Percentiles rank a stretch among this genome's conserved stretches.
phyloP scores from a whole-genome alignment of 2,888 invertebrate genomes.

The Rhingia rostrata region DNA sequence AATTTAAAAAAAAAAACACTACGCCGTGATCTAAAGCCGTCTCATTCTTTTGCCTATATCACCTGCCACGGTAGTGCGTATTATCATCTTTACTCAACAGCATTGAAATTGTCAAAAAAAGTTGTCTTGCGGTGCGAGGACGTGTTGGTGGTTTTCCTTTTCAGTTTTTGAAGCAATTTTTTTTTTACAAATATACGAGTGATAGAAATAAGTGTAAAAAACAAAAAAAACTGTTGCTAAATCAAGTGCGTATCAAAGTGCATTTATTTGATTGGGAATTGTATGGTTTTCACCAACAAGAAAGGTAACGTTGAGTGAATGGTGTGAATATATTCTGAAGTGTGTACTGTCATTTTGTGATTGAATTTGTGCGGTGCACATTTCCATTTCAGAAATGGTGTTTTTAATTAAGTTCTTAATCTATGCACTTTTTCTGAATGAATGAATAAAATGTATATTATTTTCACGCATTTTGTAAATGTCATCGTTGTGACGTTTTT shows the following conservation, averaged over 20 bases:
- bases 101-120: conserved; percentile 58
- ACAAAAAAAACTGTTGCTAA: conserved; percentile 15
- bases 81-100: conserved; percentile 40
- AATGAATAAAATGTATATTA: conserved; percentile 27
- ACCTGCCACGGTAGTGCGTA: conserved; percentile 52
- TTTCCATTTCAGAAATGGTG: too few relatives aligned
- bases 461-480: conserved; percentile 44
- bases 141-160: conserved; percentile 58
- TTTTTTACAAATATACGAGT: conserved; percentile 18
- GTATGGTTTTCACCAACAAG: background rate
- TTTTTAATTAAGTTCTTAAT: background rate
- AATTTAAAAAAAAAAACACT: conserved; percentile 33
- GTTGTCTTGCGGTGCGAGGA: conserved; percentile 40
- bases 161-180: conserved; percentile 14
- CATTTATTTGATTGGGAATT: conserved; percentile 22
- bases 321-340: too few relatives aligned
- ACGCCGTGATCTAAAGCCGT: conserved; percentile 15
- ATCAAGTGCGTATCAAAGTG: conserved; percentile 2
- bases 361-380: too few relatives aligned
- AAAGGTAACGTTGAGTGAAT: conserved; percentile 34
- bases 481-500: conserved; percentile 67
- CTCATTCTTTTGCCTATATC: conserved; percentile 39
- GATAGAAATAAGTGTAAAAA: conserved; percentile 12
- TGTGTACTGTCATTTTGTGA: background rate
- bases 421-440: background rate